Evolutionary conservation across 2,888 invertebrate genomes (phyloP).

Genomic region (Cosmia trapezina): DNA sequence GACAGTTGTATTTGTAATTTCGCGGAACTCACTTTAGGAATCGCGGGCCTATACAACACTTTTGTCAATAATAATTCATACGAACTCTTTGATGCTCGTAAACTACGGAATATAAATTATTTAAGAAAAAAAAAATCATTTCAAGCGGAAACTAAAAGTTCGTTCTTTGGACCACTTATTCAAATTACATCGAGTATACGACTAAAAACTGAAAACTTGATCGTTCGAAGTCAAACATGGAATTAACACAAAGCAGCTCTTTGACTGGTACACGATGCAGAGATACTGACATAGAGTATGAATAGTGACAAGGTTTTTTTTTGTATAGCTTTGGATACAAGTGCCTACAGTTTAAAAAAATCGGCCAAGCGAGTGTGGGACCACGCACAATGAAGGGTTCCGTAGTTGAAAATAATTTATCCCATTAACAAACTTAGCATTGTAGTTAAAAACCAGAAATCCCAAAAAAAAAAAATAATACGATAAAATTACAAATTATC

Average conservation of each 20-base stretch:
- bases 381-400: too few species aligned
- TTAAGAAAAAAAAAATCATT: too few species aligned
- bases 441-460: too few species aligned
- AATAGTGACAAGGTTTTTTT: slow-evolving; percentile 16
- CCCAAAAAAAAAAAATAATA: too few species aligned
- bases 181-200: slow-evolving; percentile 49
- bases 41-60: neutral
- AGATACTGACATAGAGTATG: slow-evolving; percentile 29
- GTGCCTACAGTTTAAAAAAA: neutral
- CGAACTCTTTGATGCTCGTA: neutral
- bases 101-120: neutral
- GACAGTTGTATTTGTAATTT: too few species aligned
- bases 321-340: neutral
- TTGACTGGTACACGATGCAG: slow-evolving; percentile 49
- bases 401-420: too few species aligned
- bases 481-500: too few species aligned
- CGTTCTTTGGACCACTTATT: slow-evolving; percentile 25
- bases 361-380: too few species aligned
- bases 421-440: too few species aligned
- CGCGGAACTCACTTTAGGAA: too few species aligned
- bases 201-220: slow-evolving; percentile 56
- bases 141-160: neutral
- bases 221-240: slow-evolving; percentile 51
- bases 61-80: neutral
- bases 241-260: slow-evolving; percentile 49